A percentile compares a stretch with the other conserved stretches of the same genome.
Conservation (phyloP, 2,888 invertebrate genomes). For the Stenurella melanura region DNA sequence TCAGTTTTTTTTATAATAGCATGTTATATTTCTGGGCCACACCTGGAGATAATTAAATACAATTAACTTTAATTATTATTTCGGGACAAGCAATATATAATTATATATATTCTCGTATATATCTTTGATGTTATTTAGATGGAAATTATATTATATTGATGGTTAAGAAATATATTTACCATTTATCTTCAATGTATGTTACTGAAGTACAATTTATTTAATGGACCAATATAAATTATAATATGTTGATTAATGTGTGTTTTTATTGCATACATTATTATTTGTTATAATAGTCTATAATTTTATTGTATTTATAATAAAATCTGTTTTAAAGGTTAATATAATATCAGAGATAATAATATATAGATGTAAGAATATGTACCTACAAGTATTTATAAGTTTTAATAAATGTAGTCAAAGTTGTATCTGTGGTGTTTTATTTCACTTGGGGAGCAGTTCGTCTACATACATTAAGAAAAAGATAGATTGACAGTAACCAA, state of each 20-base stretch:
- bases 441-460: neutral
- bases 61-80: conserved; percentile 9
- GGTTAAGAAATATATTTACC: conserved; percentile 28
- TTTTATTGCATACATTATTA: conserved; percentile 52
- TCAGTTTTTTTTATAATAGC: conserved; percentile 15
- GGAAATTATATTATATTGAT: conserved; percentile 39
- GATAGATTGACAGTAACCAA: too few relatives aligned
- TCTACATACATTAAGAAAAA: neutral
- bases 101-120: conserved; percentile 32
- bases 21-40: neutral
- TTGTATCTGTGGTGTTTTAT: conserved; percentile 19
- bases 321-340: conserved; percentile 54
- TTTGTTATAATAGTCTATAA: conserved; percentile 60
- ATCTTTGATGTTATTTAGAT: conserved; percentile 34
- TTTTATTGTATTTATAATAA: conserved; percentile 57
- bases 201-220: conserved; percentile 65
- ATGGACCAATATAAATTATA: conserved; percentile 62
- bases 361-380: conserved; percentile 51
- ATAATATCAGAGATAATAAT: conserved; percentile 42
- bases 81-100: conserved; percentile 15
- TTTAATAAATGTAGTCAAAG: conserved; percentile 63
- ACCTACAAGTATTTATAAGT: conserved; percentile 62
- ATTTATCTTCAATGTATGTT: conserved; percentile 44
- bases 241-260: conserved; percentile 49
- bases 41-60: neutral